Evolutionary conservation across 2,797 vertebrate species (phyloP).

Genomic region (Anguilla anguilla): DNA sequence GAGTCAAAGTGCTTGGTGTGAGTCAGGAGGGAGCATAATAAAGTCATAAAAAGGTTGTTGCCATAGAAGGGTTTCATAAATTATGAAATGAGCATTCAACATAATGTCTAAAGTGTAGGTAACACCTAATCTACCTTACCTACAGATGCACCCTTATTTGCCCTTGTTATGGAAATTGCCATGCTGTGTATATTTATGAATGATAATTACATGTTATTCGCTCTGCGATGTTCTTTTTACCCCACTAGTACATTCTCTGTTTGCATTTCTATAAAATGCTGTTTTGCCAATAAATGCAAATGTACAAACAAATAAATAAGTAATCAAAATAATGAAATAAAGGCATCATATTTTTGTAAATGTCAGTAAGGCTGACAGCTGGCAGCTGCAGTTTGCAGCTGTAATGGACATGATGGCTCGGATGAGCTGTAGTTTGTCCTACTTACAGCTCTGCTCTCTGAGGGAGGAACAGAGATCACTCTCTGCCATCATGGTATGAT

Average conservation of each 20-base stretch:
- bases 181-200: background rate
- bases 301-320: too few relatives aligned
- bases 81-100: too few relatives aligned
- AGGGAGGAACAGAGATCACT: background rate
- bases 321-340: background rate
- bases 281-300: too few relatives aligned
- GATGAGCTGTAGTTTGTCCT: background rate
- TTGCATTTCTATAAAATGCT: background rate
- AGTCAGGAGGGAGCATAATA: too few relatives aligned
- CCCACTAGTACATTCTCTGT: background rate
- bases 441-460: background rate
- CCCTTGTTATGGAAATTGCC: background rate
- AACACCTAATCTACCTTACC: too few relatives aligned
- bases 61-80: too few relatives aligned
- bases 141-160: background rate
- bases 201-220: background rate
- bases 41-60: too few relatives aligned
- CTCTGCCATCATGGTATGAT: background rate
- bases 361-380: constrained; percentile 1
- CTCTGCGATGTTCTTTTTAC: background rate
- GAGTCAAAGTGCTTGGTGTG: too few relatives aligned
- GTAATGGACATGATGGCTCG: background rate
- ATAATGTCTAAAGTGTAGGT: too few relatives aligned
- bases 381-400: background rate
- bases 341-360: background rate